Conservation (phyloP, 2,888 invertebrate species). For the Halocaridina rubra region DNA sequence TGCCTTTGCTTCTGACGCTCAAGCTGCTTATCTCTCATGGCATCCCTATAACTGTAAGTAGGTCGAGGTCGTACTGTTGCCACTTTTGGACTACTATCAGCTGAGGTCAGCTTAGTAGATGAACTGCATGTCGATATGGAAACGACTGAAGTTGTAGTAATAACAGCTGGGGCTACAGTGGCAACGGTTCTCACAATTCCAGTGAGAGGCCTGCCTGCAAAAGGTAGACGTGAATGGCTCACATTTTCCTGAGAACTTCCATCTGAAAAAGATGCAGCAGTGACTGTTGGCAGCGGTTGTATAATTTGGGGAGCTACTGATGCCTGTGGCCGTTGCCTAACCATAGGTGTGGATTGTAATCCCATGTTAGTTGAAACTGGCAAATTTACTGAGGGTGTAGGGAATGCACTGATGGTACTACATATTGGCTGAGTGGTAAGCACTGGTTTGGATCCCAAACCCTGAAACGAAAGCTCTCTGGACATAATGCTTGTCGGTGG, state of each 20-base stretch:
- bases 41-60: constrained; percentile 64
- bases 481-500: constrained; percentile 1
- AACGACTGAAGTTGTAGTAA: constrained; percentile 46
- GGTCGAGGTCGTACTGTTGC: constrained; percentile 59
- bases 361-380: not conserved
- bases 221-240: constrained; percentile 37
- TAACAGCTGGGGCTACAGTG: constrained; percentile 63
- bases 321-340: constrained; percentile 46
- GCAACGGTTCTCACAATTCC: constrained; percentile 58
- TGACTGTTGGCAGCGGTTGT: constrained; percentile 26
- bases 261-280: not conserved
- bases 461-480: constrained; percentile 14
- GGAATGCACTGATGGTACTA: not conserved
- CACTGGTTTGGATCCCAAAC: constrained; percentile 10
- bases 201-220: constrained; percentile 34
- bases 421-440: not conserved
- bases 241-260: not conserved
- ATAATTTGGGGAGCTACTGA: constrained; percentile 52
- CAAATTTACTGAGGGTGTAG: not conserved
- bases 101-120: constrained; percentile 64
- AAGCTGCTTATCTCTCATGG: constrained; percentile 56
- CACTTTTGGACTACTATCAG: constrained; percentile 30
- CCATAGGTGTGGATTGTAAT: constrained; percentile 4
- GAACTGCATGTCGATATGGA: constrained; percentile 65
- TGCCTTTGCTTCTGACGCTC: constrained; percentile 49